These are phyloP conservation scores for Sebastiscus albofasciatus DNA, from an alignment of 2,797 vertebrate genomes.

Conservation along the genomic window DNA sequence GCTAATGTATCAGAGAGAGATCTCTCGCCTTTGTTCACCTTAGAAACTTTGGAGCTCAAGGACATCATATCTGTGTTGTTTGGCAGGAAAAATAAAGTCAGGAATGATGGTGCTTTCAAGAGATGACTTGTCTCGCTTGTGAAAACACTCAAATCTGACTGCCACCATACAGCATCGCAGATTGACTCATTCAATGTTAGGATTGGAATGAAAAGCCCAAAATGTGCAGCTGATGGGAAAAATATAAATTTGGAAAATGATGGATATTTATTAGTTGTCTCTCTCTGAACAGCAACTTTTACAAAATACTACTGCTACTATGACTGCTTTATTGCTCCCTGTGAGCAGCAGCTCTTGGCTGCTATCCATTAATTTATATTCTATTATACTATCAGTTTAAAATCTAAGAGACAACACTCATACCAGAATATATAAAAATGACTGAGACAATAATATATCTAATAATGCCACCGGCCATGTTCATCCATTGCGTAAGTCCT, in stretches of 20 bases:
- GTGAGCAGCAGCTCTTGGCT: neutral
- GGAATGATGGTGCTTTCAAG: conserved; percentile 38
- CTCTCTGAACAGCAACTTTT: neutral
- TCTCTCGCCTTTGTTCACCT: conserved; percentile 53
- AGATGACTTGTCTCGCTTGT: conserved; percentile 36
- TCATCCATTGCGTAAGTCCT: neutral
- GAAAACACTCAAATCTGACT: conserved; percentile 40
- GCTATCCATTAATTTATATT: neutral
- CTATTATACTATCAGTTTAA: neutral
- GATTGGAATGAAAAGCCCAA: conserved; percentile 42
- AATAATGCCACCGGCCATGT: neutral
- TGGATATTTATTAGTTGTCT: neutral
- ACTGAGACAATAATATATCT: neutral
- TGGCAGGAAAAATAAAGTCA: conserved; percentile 45
- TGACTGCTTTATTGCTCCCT: neutral
- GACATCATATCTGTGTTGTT: conserved; percentile 52
- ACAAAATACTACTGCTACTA: neutral
- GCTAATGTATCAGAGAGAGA: conserved; percentile 60
- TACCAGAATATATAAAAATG: neutral
- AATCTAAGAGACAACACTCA: neutral
- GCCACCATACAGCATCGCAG: conserved; percentile 38
- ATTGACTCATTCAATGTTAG: conserved; percentile 56
- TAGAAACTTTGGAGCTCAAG: conserved; percentile 65
- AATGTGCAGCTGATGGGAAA: conserved; percentile 18
- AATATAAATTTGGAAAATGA: neutral